Conservation (phyloP, 2,113 vertebrate genomes). For the Microcebus jonahi region DNA sequence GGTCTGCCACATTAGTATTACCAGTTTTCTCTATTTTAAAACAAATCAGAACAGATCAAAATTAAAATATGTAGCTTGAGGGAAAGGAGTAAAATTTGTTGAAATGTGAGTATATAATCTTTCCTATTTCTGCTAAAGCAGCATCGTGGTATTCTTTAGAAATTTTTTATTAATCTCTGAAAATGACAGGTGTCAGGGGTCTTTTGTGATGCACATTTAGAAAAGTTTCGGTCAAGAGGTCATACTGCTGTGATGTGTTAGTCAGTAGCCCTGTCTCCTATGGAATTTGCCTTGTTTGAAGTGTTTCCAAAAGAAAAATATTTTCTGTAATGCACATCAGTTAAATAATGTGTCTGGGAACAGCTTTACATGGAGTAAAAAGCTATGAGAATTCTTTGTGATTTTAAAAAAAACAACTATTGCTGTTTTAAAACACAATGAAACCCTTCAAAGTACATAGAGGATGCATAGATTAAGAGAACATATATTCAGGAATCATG, state of each 20-base stretch:
- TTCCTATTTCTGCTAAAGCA: conserved; percentile 73
- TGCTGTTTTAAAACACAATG: conserved; percentile 60
- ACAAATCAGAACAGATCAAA: conserved; percentile 88
- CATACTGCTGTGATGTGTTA: conserved; percentile 81
- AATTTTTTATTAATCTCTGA: conserved; percentile 84
- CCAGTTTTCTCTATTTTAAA: conserved; percentile 84
- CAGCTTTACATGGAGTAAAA: conserved; percentile 78
- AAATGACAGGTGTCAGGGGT: conserved; percentile 85
- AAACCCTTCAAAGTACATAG: conserved; percentile 41
- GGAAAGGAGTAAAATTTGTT: conserved; percentile 78
- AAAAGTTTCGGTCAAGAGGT: conserved; percentile 82
- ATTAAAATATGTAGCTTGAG: conserved; percentile 85
- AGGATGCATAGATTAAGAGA: conserved; percentile 40
- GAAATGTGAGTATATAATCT: conserved; percentile 83
- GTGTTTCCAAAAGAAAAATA: conserved; percentile 81
- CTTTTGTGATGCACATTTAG: conserved; percentile 80
- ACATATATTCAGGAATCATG: conserved; percentile 34
- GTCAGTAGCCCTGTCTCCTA: conserved; percentile 81
- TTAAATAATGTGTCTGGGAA: conserved; percentile 82
- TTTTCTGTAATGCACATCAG: conserved; percentile 81
- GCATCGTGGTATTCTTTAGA: conserved; percentile 49
- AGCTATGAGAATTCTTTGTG: conserved; percentile 75
- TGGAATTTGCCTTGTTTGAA: conserved; percentile 86
- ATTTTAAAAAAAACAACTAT: conserved; percentile 32
- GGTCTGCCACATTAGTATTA: conserved; percentile 85